These are phyloP conservation scores for Phortica variegata DNA, from an alignment of 1,140 invertebrate genomes.

Conservation along the genomic window DNA sequence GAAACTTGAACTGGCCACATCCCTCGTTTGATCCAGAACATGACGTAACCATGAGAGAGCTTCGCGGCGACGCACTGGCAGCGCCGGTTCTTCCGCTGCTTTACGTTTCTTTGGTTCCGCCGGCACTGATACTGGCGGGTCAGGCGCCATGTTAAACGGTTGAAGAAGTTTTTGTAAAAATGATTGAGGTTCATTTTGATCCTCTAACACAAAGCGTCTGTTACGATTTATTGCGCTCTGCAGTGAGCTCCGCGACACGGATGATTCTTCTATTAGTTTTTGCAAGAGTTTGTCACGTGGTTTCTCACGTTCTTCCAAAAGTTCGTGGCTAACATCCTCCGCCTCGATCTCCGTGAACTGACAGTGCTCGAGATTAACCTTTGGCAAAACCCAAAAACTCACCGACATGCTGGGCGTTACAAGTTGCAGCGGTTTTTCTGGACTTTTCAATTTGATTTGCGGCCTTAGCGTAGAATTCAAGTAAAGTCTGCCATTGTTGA, in stretches of 20 bases:
- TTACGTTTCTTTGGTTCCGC: conserved; percentile 22
- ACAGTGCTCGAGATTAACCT: conserved; percentile 45
- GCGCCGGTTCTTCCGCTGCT: not conserved
- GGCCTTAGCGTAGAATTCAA: conserved; percentile 39
- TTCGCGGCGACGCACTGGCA: conserved; percentile 15
- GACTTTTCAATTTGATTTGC: conserved; percentile 29
- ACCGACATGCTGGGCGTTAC: conserved; percentile 44
- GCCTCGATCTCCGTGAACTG: conserved; percentile 44
- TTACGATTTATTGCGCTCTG: conserved; percentile 28
- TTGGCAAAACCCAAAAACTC: conserved; percentile 49
- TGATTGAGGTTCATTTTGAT: conserved; percentile 14
- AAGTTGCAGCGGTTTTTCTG: conserved; percentile 29
- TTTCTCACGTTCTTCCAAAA: conserved; percentile 16
- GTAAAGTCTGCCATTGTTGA: conserved; percentile 34
- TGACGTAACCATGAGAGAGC: conserved; percentile 32
- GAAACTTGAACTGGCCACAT: conserved; percentile 14
- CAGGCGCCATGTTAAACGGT: conserved; percentile 12
- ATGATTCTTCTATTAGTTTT: conserved; percentile 45
- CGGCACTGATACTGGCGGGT: not conserved
- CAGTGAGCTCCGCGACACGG: conserved; percentile 24
- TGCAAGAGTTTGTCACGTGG: conserved; percentile 25
- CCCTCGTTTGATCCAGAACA: conserved; percentile 26
- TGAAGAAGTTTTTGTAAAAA: conserved; percentile 24
- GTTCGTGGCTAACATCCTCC: conserved; percentile 20
- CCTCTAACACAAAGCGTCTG: conserved; percentile 38